Base-by-base conservation (phyloP, 2,888 invertebrate species). In the Nasonovia ribisnigri region DNA sequence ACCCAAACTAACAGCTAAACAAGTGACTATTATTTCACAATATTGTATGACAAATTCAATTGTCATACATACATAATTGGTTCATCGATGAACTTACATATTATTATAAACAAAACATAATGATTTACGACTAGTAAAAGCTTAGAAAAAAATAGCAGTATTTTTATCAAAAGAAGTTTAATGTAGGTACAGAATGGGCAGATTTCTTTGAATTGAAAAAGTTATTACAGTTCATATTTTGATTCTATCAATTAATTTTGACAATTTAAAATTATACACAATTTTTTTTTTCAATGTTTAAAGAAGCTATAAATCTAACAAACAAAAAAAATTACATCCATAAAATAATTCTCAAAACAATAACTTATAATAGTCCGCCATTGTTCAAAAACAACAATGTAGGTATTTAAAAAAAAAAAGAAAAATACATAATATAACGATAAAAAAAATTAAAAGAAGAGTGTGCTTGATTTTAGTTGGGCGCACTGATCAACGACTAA, bases 61-160 rank as follows among this genome's bases (percentile, higher is more conserved):
- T 36, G 77, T 0, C 77, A 77, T 36, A 36, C 20, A 77, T 36
- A 42, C 77, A 77, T 77, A 36, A 36, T 42, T 36, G 36, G 20
- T 20, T 77, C n/a, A 77, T 36, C 3, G 20, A 42, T 77, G 20
- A 36, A 77, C 36, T 77, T 77, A 36, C 1, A 24, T 57, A 60
- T 60, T 57, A 60, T 60, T 48, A 67, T 48, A 48, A 90, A 90
- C 48, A 90, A 90, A 90, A 90, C 90, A 48, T 26, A 90, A 51
- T 42, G 42, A 90, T 91, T 84, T 51, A 91, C 36, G 90, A 91
- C 84, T 91, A 91, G 90, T 84, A 67, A 90, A 91, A 91, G 16
- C 77, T 84, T 24, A 91, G 43, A 51, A 84, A 48, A 42, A 67
- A 48, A 54, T 20, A 57, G 4, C 24, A 88, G 42, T 5, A 57